Evolutionary conservation across 2,888 invertebrate species (phyloP), one percentile per base, ranked within the genome.

Genomic region (Argyresthia albistria): DNA sequence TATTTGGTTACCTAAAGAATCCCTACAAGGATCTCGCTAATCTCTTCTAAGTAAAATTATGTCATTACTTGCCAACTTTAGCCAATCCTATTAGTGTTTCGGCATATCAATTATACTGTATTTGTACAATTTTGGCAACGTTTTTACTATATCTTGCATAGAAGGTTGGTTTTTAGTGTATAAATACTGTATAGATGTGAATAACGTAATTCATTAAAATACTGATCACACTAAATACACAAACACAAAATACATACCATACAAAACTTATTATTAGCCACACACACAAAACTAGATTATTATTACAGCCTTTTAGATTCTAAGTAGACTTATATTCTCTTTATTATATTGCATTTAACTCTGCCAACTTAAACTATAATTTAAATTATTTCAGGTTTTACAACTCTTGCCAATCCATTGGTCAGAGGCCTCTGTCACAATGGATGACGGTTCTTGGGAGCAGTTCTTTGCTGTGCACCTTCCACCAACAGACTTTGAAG

Each of bases 401-500:
- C 39, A 11, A 11, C 10, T 36, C 8, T 39, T 39, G 8, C 39
- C 8, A 8, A 9, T 8, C n/a, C 39, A 39, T 3, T 39, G 39
- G 39, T 39, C 10, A 39, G n/a, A 3, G 10, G 8, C n/a, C 39
- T 39, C 8, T 4, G 10, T 9, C 35, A 42, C 36, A 25, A 67
- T 66, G 65, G 62, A 65, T 73, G 65, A 69, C 54, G 79, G 89
- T 58, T 90, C 92, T 57, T 95, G 95, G 95, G 94, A 95, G 83
- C 93, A 95, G 66, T 96, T 96, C 83, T 96, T 94, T 71, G 91
- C 92, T 8, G 90, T 91, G 55, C 93, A 94, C 76, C 87, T 93
- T 58, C 92, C 93, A 35, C 96, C 96, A 12, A 89, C 89, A 7
- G 93, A 95, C 83, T 93, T 94, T 65, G 91, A 93, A 67, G 91